Evolutionary conservation across 1,140 invertebrate genomes (phyloP), one percentile per base, ranked within the genome.

Genomic region (Xylocopa sonorina): DNA sequence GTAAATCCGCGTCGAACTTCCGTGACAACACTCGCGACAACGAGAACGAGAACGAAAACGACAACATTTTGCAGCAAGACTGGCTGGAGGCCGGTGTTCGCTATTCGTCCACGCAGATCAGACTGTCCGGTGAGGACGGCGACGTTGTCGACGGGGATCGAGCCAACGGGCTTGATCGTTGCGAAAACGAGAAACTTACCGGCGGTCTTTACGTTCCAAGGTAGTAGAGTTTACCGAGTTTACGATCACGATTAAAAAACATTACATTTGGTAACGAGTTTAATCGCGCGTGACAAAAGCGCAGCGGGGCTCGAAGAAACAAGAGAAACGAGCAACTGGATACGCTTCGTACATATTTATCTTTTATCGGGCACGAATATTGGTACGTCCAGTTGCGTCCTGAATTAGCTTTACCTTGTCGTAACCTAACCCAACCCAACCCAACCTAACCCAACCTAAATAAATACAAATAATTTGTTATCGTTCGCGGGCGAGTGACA

Each of bases 51-150:
- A 88, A 72, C 34, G 63, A 75, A 10, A 58, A 88, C 62, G 87
- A 90, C 51, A 93, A 92, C 67, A 93, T 93, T 48, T 87, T 90
- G 41, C 89, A 90, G 41, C 90, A 91, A 77, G 91, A 93, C 53
- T 93, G 92, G 92, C 86, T 92, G 10, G 92, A 92, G 53, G 92
- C 92, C 43, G 92, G 92, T 16, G 83, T 93, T 27, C 88, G 84
- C 74, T 93, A 93, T 80, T 92, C 92, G 18, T 92, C 92, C 60
- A 93, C 92, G 46, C 88, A 91, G 78, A 93, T 92, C 72, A 92
- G 91, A 27, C 79, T 92, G 41, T 88, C 90, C 16, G 92, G 88
- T 6, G 90, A 90, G 53, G 48, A 79, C 58, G 58, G 32, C 1
- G 72, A 58, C 51, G n/a, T 12, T 32, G 58, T 81, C 48, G 66